Base-by-base conservation (phyloP, 2,113 vertebrate species). In the Taurulus bubalis region DNA sequence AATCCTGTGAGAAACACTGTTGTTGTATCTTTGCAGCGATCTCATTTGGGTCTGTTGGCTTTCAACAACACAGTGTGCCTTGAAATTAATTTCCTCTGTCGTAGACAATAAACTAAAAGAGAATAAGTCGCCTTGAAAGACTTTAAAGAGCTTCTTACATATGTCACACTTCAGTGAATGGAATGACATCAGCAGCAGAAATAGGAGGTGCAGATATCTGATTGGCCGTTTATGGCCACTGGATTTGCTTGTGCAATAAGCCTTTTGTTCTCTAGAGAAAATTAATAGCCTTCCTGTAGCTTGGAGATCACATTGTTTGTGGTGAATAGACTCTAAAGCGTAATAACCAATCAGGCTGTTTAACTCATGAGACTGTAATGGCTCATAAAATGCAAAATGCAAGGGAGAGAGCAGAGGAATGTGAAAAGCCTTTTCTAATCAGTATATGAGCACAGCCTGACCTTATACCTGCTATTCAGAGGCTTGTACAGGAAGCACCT, bases 361-460 rank as follows among this genome's bases (percentile, higher is more conserved):
- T 32, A 22, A 18, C 55, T 64, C 22, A 14, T 42, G 9, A 15
- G 38, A 28, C 34, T 60, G 36, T 9, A 51, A 71, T 67, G 66
- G 51, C 32, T 70, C 38, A 65, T 65, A 42, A 79, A 78, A 73
- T 36, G 16, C 8, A 18, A 66, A 36, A 49, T 66, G 15, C 7
- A n/a, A 42, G 22, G 36, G 15, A 53, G 24, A 62, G 8, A 45
- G 11, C 14, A 14, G 9, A 28, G 40, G 32, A 53, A 28, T 38
- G 47, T 49, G 51, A 58, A 64, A 71, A 36, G 60, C 20, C 8
- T 60, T 74, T 81, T 55, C 20, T 66, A 45, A 75, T 79, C 32
- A 65, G 47, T 26, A 63, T 40, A 24, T 6, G 28, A 60, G 71
- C 30, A 14, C 42, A 53, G 2, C 42, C 47, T 60, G 79, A 75